Evolutionary conservation across 2,797 vertebrate genomes (phyloP), one percentile per base, ranked within the genome.

Genomic region (Smutsia gigantea): DNA sequence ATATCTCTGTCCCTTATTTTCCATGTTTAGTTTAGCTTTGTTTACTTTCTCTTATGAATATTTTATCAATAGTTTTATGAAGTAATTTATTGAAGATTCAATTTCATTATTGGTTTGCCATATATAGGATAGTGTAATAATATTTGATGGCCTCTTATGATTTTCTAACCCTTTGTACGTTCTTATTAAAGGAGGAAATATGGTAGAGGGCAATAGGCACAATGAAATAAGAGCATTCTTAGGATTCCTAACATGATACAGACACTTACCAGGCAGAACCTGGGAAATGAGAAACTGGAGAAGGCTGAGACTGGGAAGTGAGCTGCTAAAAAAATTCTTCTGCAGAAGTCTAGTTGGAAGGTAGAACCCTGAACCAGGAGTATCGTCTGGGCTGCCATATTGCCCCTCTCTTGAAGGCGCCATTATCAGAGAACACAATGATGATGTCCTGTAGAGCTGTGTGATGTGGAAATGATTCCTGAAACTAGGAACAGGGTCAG

Each of bases 61-160:
- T 86, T 63, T 92, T 78, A 90, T 81, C 18, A 77, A 51, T 42
- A 78, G 57, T 64, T 77, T n/a, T 66, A 51, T 10, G 29, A 81
- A 90, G 39, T 23, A 29, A 87, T 84, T 88, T 51, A 57, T 34
- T 37, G 21, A 95, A 95, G 19, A 39, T 59, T 71, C 39, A 72
- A 51, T 61, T 59, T 78, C n/a, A 77, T 75, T 86, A 78, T 87
- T 90, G 69, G 13, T 77, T 87, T 94, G 42, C 23, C 61, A 83
- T 81, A 59, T 29, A 4, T 4, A n/a, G 34, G n/a, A 72, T 61
- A 31, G 1, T 39, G 19, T 7, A 53, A 49, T 68, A 87, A n/a
- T 14, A 78, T 63, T 57, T 74, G 46, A 53, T 72, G 55, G 6
- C 3, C 31, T 81, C 14, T 64, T 81, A 42, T 9, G 8, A 72